Evolutionary conservation across 2,888 invertebrate species (phyloP).

Genomic region (Alloplasta piceator): DNA sequence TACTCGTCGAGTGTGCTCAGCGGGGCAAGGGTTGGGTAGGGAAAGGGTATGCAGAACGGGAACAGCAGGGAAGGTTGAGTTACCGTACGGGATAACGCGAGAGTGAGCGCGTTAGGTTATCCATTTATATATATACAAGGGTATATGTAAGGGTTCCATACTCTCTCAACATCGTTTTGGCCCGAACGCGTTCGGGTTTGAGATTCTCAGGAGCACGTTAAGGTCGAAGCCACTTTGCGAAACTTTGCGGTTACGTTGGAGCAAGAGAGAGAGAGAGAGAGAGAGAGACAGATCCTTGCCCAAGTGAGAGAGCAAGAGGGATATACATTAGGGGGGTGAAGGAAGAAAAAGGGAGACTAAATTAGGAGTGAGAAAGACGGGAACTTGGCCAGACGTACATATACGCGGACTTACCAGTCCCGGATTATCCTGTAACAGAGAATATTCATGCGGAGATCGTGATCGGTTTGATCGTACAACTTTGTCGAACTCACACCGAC

Average conservation of each 20-base stretch:
- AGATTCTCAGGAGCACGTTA: conserved; percentile 57
- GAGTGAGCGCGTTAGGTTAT: conserved; percentile 27
- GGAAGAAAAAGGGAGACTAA: conserved; percentile 32
- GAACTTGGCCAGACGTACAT: conserved; percentile 25
- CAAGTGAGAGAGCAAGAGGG: conserved; percentile 23
- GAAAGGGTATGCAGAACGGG: not conserved
- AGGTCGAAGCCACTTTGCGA: conserved; percentile 63
- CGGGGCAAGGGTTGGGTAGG: conserved; percentile 14
- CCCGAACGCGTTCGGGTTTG: conserved; percentile 33
- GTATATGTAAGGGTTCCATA: not conserved
- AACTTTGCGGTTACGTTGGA: conserved; percentile 44
- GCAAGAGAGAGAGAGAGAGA: conserved; percentile 34
- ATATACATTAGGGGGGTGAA: conserved; percentile 4
- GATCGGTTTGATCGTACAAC: conserved; percentile 60
- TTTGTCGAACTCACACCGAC: conserved; percentile 47
- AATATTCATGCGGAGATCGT: conserved; percentile 62
- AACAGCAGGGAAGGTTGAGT: conserved; percentile 44
- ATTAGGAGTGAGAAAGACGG: conserved; percentile 44
- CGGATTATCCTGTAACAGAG: conserved; percentile 59
- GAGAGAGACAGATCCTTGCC: too few relatives aligned
- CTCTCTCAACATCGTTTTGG: conserved; percentile 52
- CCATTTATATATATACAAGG: not conserved
- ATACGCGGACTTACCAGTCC: conserved; percentile 45
- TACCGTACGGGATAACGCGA: conserved; percentile 60
- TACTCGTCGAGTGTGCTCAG: conserved; percentile 58